Evolutionary conservation across 2,888 invertebrate species (phyloP).

Genomic region (Habroteleia sp.): DNA sequence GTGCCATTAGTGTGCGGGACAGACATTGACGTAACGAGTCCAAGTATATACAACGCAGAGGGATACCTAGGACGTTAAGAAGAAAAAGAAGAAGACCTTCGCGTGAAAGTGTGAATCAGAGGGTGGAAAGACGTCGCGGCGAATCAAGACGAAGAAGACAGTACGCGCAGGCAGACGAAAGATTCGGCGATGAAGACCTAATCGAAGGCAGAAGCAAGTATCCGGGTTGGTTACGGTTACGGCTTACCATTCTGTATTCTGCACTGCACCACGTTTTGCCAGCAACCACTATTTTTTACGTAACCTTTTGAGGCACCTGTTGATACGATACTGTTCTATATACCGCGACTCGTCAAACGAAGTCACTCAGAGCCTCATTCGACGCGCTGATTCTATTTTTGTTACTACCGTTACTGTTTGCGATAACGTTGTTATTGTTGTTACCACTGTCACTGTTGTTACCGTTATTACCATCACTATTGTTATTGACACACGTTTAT

Average conservation of each 20-base stretch:
- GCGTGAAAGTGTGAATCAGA: slow-evolving; percentile 5
- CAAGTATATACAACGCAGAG: background rate
- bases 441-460: slow-evolving; percentile 30
- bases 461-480: slow-evolving; percentile 24
- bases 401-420: slow-evolving; percentile 20
- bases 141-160: slow-evolving; percentile 38
- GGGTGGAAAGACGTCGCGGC: slow-evolving; percentile 21
- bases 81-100: background rate
- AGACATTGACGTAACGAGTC: background rate
- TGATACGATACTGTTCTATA: slow-evolving; percentile 61
- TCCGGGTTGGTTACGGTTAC: slow-evolving; percentile 14
- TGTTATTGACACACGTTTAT: slow-evolving; percentile 3
- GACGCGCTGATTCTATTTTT: slow-evolving; percentile 40
- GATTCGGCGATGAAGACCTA: slow-evolving; percentile 51
- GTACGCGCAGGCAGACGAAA: slow-evolving; percentile 51
- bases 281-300: slow-evolving; percentile 60
- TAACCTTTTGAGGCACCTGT: slow-evolving; percentile 65
- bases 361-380: slow-evolving; percentile 47
- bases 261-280: slow-evolving; percentile 44
- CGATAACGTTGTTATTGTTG: slow-evolving; percentile 20
- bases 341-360: slow-evolving; percentile 54
- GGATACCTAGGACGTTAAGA: no score
- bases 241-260: slow-evolving; percentile 2
- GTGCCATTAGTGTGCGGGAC: slow-evolving; percentile 30
- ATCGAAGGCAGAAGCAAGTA: slow-evolving; percentile 54